Evolutionary conservation across 2,113 vertebrate species (phyloP), one percentile per base, ranked within the genome.

Genomic region (Phalacrocorax aristotelis): DNA sequence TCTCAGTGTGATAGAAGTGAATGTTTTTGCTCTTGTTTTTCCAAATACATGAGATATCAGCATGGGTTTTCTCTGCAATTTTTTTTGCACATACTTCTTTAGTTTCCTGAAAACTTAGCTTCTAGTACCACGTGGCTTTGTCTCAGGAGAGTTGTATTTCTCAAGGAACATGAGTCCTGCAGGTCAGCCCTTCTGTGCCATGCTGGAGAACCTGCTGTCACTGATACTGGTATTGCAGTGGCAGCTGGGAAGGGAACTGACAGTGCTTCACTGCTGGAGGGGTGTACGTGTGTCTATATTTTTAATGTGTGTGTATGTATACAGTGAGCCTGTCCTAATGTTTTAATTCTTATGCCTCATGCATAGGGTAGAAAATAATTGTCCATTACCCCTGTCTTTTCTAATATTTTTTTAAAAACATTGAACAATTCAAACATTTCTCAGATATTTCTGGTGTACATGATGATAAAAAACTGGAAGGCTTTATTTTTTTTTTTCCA

Each of bases 181-280:
- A 38, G 62, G 77, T 68, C 60, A 84, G 69, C 49, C 32, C 14
- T 61, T 74, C 61, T 60, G 68, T 84, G 72, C 30, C 36, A 15
- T 0, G 0, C 57, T 57, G 38, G 78, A 88, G 49, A 61, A 15
- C 25, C 21, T 77, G 34, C 60, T 87, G 46, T n/a, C 36, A 3
- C 58, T 54, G 36, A 20, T 36, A 13, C 26, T 15, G 38, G 46
- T 38, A 16, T 60, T 69, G 57, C 49, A 79, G 34, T 26, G 65
- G 30, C 77, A 84, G 30, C 17, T 0, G 0, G 76, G 57, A 83
- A 51, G 54, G 46, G 36, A 95, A 20, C 40, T 36, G 32, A 23
- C 36, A 25, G 55, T 0, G 1, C 69, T 64, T 68, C 4, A 0
- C 25, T 75, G 69, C 42, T 68, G 17, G 30, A 52, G 29, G 9